These are phyloP conservation scores for Seira sanloemensis DNA, from an alignment of 2,888 invertebrate genomes.

Conservation along the genomic window DNA sequence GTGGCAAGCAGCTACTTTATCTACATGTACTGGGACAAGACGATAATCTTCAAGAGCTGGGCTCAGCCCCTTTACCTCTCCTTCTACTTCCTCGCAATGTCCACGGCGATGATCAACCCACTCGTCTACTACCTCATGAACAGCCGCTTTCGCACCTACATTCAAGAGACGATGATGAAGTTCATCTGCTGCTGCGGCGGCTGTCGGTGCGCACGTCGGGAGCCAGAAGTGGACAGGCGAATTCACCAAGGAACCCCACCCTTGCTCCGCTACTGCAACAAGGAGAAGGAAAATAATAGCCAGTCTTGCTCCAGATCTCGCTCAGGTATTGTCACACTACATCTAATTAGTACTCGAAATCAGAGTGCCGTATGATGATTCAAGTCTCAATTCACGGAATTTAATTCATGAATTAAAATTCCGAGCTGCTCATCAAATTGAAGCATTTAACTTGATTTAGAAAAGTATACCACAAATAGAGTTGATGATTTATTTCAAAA, in stretches of 20 bases:
- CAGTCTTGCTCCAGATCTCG: conserved; percentile 80
- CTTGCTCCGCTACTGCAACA: conserved; percentile 76
- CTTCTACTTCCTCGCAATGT: conserved; percentile 95
- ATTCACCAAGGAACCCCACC: conserved; percentile 76
- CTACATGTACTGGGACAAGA: conserved; percentile 85
- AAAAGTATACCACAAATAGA: too few relatives aligned
- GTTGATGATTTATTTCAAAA: too few relatives aligned
- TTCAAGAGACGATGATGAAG: conserved; percentile 62
- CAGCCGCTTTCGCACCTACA: conserved; percentile 77
- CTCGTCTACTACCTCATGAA: conserved; percentile 97
- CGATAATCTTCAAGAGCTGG: conserved; percentile 82
- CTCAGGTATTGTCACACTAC: too few relatives aligned
- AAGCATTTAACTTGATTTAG: too few relatives aligned
- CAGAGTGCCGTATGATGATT: too few relatives aligned
- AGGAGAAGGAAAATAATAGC: conserved; percentile 75
- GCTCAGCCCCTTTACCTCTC: conserved; percentile 90
- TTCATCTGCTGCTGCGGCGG: conserved; percentile 59
- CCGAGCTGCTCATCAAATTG: too few relatives aligned
- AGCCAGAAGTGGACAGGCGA: conserved; percentile 23
- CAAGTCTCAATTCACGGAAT: too few relatives aligned
- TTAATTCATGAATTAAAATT: too few relatives aligned
- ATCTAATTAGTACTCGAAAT: too few relatives aligned
- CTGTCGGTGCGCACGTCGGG: too few relatives aligned
- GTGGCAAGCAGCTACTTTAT: conserved; percentile 92
- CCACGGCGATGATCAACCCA: conserved; percentile 94